Evolutionary conservation across 2,888 invertebrate genomes (phyloP), one percentile per base, ranked within the genome.

Genomic region (Leptothorax acervorum): DNA sequence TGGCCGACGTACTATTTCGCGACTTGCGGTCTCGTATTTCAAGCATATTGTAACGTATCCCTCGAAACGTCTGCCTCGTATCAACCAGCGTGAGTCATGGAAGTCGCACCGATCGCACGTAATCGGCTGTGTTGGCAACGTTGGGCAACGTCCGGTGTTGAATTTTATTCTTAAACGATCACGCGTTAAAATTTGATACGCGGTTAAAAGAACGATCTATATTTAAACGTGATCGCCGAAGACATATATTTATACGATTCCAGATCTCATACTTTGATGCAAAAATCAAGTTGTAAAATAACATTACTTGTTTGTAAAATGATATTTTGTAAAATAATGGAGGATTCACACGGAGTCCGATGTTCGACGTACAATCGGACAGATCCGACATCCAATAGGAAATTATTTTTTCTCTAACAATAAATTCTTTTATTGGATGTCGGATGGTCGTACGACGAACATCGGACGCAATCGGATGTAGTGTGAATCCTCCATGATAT

Each of bases 1-100:
- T 55, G 31, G 65, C 39, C 31, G n/a, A n/a, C 31, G 31, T 57
- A 78, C 66, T 63, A n/a, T 57, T 66, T 68, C 45, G 57, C 57
- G 70, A 79, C 39, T 68, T 57, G 78, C 15, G 45, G 11, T 18
- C 12, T 2, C 23, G 12, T 45, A 45, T 68, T 79, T 79, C 35
- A 42, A 78, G 45, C n/a, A 42, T 18, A 11, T 45, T 18, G 35
- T 35, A 35, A 3, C 18, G 23, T 39, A 28, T 75, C 23, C 35
- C 55, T 57, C 39, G n/a, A 42, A 45, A 42, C 39, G 42, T 53
- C 12, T 15, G 18, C 8, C 42, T 3, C 45, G 31, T 45, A n/a
- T 74, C 60, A 31, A 31, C 23, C 31, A 31, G 31, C 5, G 6
- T 48, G 62, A 62, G 48, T 63, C 48, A 51, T 23, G 39, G 3